Conservation (phyloP, 1,140 invertebrate genomes). For the Metaphire vulgaris region DNA sequence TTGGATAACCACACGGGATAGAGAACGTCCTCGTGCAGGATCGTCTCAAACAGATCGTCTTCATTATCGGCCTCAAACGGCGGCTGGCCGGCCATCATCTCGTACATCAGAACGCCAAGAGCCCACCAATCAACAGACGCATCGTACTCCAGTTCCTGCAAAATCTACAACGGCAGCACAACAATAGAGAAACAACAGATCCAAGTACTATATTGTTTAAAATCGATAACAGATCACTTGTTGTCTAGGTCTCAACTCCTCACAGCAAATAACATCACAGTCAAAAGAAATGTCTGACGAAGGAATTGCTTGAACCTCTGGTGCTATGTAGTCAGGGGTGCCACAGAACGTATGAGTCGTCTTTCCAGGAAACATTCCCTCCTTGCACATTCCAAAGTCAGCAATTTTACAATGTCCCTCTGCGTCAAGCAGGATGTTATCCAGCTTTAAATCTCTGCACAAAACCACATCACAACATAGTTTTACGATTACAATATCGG, state of each 20-base stretch:
- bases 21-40: conserved; percentile 93
- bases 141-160: conserved; percentile 94
- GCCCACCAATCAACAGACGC: conserved; percentile 88
- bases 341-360: too few relatives aligned
- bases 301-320: too few relatives aligned
- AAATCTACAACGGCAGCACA: conserved; percentile 59
- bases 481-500: too few relatives aligned
- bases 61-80: conserved; percentile 99
- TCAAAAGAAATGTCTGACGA: too few relatives aligned
- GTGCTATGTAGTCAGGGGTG: conserved; percentile 97
- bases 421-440: conserved; percentile 94
- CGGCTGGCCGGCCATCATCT: too few relatives aligned
- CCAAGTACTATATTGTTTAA: too few relatives aligned
- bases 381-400: conserved; percentile 73
- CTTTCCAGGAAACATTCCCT: conserved; percentile 71
- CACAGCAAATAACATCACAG: too few relatives aligned
- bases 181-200: too few relatives aligned
- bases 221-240: too few relatives aligned
- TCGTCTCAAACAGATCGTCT: conserved; percentile 96
- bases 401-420: conserved; percentile 99
- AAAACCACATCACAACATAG: too few relatives aligned
- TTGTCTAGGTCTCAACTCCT: too few relatives aligned
- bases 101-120: too few relatives aligned
- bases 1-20: conserved; percentile 96
- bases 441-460: conserved; percentile 96